phyloP scores from a whole-genome alignment of 1,140 invertebrate genomes.

The Kradibia gibbosae region DNA sequence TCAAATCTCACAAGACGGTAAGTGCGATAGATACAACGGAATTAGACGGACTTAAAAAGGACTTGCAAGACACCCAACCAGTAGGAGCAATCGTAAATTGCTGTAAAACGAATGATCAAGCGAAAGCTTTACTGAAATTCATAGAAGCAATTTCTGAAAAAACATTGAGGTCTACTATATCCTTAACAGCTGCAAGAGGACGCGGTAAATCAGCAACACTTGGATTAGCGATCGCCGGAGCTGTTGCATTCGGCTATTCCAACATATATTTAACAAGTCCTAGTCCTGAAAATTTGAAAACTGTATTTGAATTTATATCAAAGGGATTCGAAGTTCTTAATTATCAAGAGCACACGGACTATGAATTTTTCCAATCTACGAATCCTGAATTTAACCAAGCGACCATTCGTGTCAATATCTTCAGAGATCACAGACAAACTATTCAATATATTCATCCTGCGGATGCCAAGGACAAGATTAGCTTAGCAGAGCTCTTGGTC shows the following conservation, averaged over 20 bases:
- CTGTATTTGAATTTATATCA: constrained; percentile 97
- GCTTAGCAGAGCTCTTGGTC: constrained; percentile 94
- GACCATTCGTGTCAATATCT: constrained; percentile 93
- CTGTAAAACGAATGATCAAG: constrained; percentile 96
- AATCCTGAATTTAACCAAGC: constrained; percentile 98
- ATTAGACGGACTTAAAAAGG: constrained; percentile 82
- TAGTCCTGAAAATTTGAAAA: constrained; percentile 98
- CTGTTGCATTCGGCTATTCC: constrained; percentile 91
- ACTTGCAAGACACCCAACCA: constrained; percentile 90
- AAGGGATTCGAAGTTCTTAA: constrained; percentile 96
- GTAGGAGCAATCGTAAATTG: constrained; percentile 91
- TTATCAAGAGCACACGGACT: constrained; percentile 98
- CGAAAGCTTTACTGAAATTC: constrained; percentile 92
- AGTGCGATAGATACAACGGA: constrained; percentile 73
- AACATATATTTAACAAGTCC: constrained; percentile 99
- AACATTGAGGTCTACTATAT: constrained; percentile 89
- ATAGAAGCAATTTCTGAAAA: constrained; percentile 97
- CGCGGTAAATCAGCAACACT: constrained; percentile 98
- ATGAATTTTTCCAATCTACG: constrained; percentile 95
- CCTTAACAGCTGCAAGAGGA: constrained; percentile 95
- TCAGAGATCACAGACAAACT: constrained; percentile 94
- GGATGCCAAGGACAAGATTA: constrained; percentile 86
- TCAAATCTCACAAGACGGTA: constrained; percentile 78
- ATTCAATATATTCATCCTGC: constrained; percentile 97
- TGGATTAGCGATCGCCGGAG: constrained; percentile 92